Conservation (phyloP, 2,797 vertebrate species). For the Clarias fuscus region DNA sequence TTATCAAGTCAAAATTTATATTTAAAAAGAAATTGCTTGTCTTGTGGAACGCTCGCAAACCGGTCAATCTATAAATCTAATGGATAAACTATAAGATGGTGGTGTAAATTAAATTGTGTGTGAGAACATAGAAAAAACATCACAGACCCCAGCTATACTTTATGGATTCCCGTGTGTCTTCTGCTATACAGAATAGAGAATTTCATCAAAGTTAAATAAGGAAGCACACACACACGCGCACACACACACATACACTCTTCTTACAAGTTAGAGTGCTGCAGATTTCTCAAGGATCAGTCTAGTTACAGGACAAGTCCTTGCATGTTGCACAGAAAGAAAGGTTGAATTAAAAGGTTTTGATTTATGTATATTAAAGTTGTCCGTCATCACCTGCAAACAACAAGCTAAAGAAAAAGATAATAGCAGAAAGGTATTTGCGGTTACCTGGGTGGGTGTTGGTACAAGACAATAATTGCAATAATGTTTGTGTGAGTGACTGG, state of each 20-base stretch:
- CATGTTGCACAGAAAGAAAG: conserved; percentile 10
- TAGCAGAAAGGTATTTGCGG: conserved; percentile 60
- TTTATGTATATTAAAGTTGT: conserved; percentile 22
- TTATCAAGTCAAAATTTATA: no score
- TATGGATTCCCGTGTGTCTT: background rate
- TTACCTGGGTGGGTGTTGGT: conserved; percentile 52
- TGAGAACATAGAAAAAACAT: background rate
- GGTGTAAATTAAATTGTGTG: background rate
- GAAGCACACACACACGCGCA: background rate
- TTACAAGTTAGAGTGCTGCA: background rate
- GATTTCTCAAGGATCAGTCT: conserved; percentile 19
- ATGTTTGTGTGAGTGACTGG: conserved; percentile 61
- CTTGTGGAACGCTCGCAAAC: no score
- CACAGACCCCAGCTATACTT: background rate
- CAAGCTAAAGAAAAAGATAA: conserved; percentile 66
- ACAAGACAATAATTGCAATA: conserved; percentile 61
- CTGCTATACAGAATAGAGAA: background rate
- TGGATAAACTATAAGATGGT: background rate
- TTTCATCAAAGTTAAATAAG: background rate
- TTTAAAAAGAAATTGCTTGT: no score
- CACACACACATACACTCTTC: conserved; percentile 6
- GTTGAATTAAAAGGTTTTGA: conserved; percentile 29
- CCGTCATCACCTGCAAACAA: conserved; percentile 44
- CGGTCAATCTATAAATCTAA: background rate
- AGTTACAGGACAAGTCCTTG: conserved; percentile 3